A percentile compares a stretch with the other conserved stretches of the same genome.
Conservation (phyloP, 2,888 invertebrate species). For the Hyppa rectilinea region DNA sequence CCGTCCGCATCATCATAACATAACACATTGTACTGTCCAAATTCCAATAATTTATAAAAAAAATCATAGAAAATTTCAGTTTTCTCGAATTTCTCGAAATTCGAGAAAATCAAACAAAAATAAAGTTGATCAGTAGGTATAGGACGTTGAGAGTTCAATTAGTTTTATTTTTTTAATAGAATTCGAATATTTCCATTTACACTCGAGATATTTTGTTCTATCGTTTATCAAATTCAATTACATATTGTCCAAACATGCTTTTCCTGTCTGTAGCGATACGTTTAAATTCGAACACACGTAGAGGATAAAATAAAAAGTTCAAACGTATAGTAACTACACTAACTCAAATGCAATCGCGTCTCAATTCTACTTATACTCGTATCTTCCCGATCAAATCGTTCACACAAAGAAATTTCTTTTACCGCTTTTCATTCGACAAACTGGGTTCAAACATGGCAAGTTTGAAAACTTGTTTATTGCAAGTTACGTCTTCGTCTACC, state of each 20-base stretch:
- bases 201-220: neutral
- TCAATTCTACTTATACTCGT: constrained; percentile 55
- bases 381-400: constrained; percentile 66
- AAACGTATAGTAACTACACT: constrained; percentile 14
- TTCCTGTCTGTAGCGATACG: neutral
- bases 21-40: too few species aligned
- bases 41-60: too few species aligned
- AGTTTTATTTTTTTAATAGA: neutral
- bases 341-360: constrained; percentile 37
- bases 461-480: constrained; percentile 74
- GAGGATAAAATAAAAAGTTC: neutral
- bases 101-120: too few species aligned
- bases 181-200: neutral
- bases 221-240: neutral
- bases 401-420: constrained; percentile 64
- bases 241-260: neutral
- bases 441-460: constrained; percentile 66
- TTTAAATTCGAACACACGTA: neutral
- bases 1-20: neutral
- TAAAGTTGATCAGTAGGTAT: neutral
- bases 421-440: constrained; percentile 67
- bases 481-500: constrained; percentile 55
- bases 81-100: too few species aligned
- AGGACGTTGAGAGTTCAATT: neutral
- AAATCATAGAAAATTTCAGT: too few species aligned